A percentile compares a stretch with the other conserved stretches of the same genome.
Conservation (phyloP, 1,140 invertebrate genomes). For the Periplaneta americana region DNA sequence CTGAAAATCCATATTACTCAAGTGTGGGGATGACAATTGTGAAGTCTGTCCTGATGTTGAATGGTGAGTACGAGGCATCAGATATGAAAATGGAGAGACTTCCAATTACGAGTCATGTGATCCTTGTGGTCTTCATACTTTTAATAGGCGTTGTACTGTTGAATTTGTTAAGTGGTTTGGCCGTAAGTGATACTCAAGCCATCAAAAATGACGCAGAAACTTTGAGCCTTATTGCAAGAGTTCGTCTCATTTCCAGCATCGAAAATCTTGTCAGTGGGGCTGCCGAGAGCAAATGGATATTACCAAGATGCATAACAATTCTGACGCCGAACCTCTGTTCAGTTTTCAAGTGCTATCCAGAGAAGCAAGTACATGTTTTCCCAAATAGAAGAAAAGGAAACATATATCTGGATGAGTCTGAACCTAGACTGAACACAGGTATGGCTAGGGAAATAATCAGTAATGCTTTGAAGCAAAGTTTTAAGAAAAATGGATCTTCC, state of each 20-base stretch:
- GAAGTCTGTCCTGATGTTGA: slow-evolving; percentile 1
- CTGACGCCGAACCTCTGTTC: not conserved
- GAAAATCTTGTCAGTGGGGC: not conserved
- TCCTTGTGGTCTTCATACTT: slow-evolving; percentile 1
- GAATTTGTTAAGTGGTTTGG: slow-evolving; percentile 3
- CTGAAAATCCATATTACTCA: not conserved
- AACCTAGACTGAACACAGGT: not conserved
- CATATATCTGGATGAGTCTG: not conserved
- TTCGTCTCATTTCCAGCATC: not conserved
- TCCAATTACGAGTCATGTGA: slow-evolving; percentile 1
- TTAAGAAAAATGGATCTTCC: not conserved
- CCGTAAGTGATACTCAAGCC: slow-evolving; percentile 5
- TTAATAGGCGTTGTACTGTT: not conserved
- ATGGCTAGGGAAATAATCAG: not conserved
- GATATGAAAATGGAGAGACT: not conserved
- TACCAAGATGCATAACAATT: not conserved
- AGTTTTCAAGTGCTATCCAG: not conserved
- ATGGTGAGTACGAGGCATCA: slow-evolving; percentile 4
- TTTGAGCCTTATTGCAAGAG: not conserved
- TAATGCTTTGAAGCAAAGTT: not conserved
- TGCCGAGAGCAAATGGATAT: not conserved
- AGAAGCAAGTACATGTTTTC: not conserved
- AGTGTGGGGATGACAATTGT: not conserved
- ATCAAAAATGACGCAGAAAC: slow-evolving; percentile 4
- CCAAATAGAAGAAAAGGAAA: not conserved